Evolutionary conservation across 2,888 invertebrate species (phyloP).

Genomic region (Cephus sareptanus): DNA sequence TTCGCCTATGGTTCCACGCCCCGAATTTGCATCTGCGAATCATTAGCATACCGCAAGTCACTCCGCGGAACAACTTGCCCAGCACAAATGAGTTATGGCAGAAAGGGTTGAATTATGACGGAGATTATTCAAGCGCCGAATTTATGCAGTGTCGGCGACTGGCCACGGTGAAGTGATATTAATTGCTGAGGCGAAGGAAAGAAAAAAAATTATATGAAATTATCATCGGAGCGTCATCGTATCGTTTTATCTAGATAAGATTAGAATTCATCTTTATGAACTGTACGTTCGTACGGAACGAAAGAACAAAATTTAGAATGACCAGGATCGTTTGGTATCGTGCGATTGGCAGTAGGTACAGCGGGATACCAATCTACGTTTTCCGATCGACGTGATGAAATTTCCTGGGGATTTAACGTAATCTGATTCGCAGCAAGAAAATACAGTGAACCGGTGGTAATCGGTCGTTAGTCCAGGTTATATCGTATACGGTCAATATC

Average conservation of each 20-base stretch:
- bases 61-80: conserved; percentile 29
- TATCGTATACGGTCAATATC: neutral
- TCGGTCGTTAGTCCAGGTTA: neutral
- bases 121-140: conserved; percentile 62
- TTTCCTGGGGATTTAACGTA: neutral
- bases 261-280: neutral
- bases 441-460: neutral
- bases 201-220: neutral
- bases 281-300: neutral
- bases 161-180: conserved; percentile 52
- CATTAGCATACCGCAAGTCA: conserved; percentile 40
- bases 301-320: neutral
- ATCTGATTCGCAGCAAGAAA: neutral
- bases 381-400: neutral
- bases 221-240: neutral
- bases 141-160: conserved; percentile 44
- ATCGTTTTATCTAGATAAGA: neutral
- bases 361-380: neutral
- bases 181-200: conserved; percentile 38
- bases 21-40: conserved; percentile 29
- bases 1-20: conserved; percentile 28
- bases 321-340: neutral
- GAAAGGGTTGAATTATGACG: conserved; percentile 64
- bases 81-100: conserved; percentile 53
- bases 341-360: neutral